Evolutionary conservation across 2,888 invertebrate species (phyloP), one percentile per base, ranked within the genome.

Genomic region (Girardia tigrina): DNA sequence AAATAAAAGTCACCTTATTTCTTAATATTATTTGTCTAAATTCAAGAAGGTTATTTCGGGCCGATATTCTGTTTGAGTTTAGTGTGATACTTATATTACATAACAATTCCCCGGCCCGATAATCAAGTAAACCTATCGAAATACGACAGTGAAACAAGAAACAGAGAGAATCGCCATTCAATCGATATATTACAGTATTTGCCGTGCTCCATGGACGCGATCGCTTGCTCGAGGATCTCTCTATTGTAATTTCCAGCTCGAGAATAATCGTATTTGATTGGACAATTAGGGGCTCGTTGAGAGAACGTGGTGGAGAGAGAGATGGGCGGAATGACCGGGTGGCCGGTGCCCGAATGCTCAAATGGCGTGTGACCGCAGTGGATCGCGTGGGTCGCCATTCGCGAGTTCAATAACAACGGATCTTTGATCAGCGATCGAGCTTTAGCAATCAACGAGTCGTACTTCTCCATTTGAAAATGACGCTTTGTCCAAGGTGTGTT

Each of bases 191-290:
- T 80, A 78, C 90, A 91, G 85, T 91, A 87, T 84, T 92, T 90
- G 14, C 90, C 97, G 79, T 89, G 89, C 82, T 98, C 98, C 77
- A 97, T 84, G 0, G 91, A 88, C 0, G 97, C 95, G 70, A 99
- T 84, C 81, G 92, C 92, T 79, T 88, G 87, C 85, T 98, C 94
- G 77, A 97, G 86, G 27, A 90, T 90, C 79, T 90, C 89, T 78
- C 97, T 87, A 0, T 92, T 91, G 27, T 98, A 97, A 85, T 98
- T 98, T 36, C 93, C 94, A 82, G 92, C 90, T 81, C 97, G 87
- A 0, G 91, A 90, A 84, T 97, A 97, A 80, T 94, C 94, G 84
- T 87, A 95, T 42, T 76, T 28, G 69, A 75, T 4, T 28, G 26
- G 26, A 75, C 26, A 73, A 73, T 88, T 92, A 0, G 95, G 95